Base-by-base conservation (phyloP, 2,113 vertebrate species). In the Elephas maximus region DNA sequence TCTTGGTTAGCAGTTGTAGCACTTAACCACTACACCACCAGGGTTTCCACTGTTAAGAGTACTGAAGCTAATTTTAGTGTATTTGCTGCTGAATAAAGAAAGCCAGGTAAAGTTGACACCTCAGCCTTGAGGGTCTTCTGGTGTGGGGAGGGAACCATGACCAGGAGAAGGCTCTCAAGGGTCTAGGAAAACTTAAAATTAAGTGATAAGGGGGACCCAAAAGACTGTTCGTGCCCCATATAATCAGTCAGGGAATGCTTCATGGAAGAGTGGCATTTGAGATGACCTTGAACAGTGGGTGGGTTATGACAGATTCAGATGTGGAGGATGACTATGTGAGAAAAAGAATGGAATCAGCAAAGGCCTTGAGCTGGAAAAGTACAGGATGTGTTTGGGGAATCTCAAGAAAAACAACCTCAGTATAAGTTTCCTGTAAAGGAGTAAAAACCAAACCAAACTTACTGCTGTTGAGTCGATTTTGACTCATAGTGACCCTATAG, bases 351-450 rank as follows among this genome's bases (percentile, higher is more conserved):
- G 90, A 53, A 37, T 87, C 86, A 60, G 65, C 81, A 87, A 63
- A 89, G 89, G 28, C 90, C 90, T 71, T 65, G 71, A 69, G 26
- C 90, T 95, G 97, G 96, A 97, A 96, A 98, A 98, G 82, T 97
- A 97, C 96, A 93, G 92, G 81, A 73, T 82, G 67, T 87, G 33
- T 95, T 62, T 96, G 90, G 90, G 93, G 87, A 94, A 87, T 93
- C 76, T 77, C 8, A 94, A 89, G 60, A 91, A 93, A 97, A 94
- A 94, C 71, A 83, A 48, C 53, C 45, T 69, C 37, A 73, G 41
- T 37, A 71, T 73, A 78, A 92, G 90, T 90, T 96, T 95, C 95
- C 96, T 2, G 33, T 78, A 69, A 77, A 80, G 60, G 76, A 94
- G 84, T 10, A 57, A 57, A 57, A 57, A 57, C 53, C 53, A 57